A percentile compares a stretch with the other conserved stretches of the same genome.
phyloP scores from a whole-genome alignment of 2,113 vertebrate species.

The Loxodonta africana region DNA sequence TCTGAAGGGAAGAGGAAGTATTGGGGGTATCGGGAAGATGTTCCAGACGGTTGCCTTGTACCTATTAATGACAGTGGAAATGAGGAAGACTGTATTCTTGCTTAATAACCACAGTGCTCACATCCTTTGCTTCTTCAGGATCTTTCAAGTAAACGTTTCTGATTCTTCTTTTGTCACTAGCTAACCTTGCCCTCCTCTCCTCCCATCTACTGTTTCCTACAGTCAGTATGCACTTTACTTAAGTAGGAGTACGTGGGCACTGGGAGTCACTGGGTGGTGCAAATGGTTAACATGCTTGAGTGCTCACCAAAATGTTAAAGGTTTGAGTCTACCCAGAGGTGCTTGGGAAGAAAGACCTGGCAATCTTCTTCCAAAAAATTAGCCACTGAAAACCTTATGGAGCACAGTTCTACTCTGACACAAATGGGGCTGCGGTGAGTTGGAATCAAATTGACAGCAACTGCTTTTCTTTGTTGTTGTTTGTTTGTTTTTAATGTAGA shows the following conservation, averaged over 20 bases:
- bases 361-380: not conserved
- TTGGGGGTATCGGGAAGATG: not conserved
- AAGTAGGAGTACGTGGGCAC: not conserved
- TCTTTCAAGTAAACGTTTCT: slow-evolving; percentile 30
- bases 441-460: not conserved
- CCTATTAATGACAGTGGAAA: not conserved
- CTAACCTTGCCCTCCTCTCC: not conserved
- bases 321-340: not conserved
- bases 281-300: not conserved
- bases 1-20: not conserved
- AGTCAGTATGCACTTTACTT: not conserved
- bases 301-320: not conserved
- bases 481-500: not conserved
- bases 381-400: not conserved
- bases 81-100: not conserved
- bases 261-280: not conserved
- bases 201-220: not conserved
- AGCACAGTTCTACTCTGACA: not conserved
- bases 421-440: not conserved
- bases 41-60: not conserved
- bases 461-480: not conserved
- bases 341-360: not conserved
- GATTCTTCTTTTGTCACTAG: not conserved
- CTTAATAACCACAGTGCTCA: not conserved
- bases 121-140: not conserved